Conservation (phyloP, 2,888 invertebrate genomes). For the Diplolepis rosae region DNA sequence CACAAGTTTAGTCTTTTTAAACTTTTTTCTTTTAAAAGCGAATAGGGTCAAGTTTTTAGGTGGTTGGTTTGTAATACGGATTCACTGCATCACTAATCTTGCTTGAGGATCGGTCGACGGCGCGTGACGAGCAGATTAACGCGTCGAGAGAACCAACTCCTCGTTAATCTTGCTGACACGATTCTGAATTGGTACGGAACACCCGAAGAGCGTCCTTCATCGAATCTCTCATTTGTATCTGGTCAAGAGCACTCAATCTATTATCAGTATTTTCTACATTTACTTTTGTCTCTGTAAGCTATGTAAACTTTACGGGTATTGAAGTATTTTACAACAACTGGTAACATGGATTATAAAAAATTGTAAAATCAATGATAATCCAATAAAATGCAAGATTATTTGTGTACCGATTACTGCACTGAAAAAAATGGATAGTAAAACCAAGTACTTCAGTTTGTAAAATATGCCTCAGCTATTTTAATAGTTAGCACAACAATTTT, state of each 20-base stretch:
- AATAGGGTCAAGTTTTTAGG: slow-evolving; percentile 9
- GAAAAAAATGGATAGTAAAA: too few species aligned
- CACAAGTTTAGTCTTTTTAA: not conserved
- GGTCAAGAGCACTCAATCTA: not conserved
- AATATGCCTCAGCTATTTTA: too few species aligned
- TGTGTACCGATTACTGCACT: too few species aligned
- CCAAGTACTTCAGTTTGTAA: too few species aligned
- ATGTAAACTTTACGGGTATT: too few species aligned
- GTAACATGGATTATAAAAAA: too few species aligned
- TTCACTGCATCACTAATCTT: slow-evolving; percentile 17
- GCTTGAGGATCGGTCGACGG: slow-evolving; percentile 14
- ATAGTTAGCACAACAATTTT: too few species aligned
- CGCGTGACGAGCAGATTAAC: slow-evolving; percentile 25
- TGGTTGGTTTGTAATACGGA: not conserved
- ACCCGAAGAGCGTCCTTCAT: slow-evolving; percentile 3
- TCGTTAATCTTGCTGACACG: slow-evolving; percentile 28
- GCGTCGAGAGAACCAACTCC: slow-evolving; percentile 18
- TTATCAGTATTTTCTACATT: not conserved
- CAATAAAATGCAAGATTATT: too few species aligned
- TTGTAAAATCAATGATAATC: too few species aligned
- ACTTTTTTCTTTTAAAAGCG: not conserved
- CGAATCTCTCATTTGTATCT: not conserved
- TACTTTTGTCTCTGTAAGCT: too few species aligned
- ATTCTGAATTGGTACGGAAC: slow-evolving; percentile 6
- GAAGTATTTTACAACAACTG: too few species aligned